phyloP scores from a whole-genome alignment of 2,797 vertebrate species.

The Coluber constrictor region DNA sequence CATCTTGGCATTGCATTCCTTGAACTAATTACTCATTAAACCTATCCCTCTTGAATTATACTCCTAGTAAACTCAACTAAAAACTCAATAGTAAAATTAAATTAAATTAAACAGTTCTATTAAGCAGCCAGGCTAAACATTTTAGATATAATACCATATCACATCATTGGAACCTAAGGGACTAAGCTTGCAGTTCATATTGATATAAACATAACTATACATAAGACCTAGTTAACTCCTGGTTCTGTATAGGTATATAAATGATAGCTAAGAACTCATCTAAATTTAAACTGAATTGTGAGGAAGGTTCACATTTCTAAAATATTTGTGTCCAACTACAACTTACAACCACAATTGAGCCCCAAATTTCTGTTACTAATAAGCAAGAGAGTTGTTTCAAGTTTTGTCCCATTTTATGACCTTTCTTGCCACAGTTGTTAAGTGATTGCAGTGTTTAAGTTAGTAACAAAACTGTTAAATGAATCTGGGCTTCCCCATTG shows the following conservation, averaged over 20 bases:
- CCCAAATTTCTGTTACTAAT: background rate
- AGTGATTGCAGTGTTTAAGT: background rate
- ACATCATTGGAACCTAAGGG: background rate
- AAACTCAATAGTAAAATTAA: background rate
- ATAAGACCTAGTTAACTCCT: background rate
- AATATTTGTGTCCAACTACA: background rate
- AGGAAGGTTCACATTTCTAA: background rate
- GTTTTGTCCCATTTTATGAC: background rate
- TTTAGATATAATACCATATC: background rate
- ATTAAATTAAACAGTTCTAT: background rate
- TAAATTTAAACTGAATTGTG: background rate
- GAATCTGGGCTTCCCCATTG: background rate
- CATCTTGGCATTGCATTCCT: background rate
- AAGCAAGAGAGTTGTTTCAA: background rate
- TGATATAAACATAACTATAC: background rate
- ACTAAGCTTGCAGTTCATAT: background rate
- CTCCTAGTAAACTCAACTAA: background rate
- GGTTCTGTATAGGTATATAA: background rate
- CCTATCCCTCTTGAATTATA: background rate
- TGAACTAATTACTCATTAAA: constrained; percentile 1
- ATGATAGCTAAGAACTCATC: background rate
- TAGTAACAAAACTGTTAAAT: background rate
- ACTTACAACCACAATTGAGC: background rate
- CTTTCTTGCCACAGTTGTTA: background rate
- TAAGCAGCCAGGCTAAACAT: background rate